These are phyloP conservation scores for Orius laevigatus DNA, from an alignment of 1,140 invertebrate species.

Conservation along the genomic window DNA sequence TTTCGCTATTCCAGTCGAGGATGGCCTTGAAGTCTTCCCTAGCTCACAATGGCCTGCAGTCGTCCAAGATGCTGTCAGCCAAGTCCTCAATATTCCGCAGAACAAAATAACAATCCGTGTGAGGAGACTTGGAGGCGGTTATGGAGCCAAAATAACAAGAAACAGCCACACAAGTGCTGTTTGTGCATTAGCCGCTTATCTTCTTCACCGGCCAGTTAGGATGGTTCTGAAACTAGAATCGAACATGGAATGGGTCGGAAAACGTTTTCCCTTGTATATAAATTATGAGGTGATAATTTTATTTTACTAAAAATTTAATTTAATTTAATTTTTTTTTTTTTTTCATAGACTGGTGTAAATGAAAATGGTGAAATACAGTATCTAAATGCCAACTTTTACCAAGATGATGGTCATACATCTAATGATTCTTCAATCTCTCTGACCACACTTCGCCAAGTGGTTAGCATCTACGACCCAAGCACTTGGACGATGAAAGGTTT, in stretches of 20 bases:
- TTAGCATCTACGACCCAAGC: slow-evolving; percentile 34
- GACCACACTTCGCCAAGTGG: slow-evolving; percentile 29
- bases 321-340: too few species aligned
- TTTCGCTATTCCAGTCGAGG: slow-evolving; percentile 42
- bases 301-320: not conserved
- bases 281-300: slow-evolving; percentile 44
- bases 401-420: slow-evolving; percentile 39
- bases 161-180: slow-evolving; percentile 34
- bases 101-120: slow-evolving; percentile 44
- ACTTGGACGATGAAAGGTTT: slow-evolving; percentile 36
- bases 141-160: slow-evolving; percentile 47
- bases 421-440: slow-evolving; percentile 35
- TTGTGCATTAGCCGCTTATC: slow-evolving; percentile 41
- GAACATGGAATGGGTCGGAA: slow-evolving; percentile 47
- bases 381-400: slow-evolving; percentile 38
- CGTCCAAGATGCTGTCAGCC: slow-evolving; percentile 19
- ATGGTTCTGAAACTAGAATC: slow-evolving; percentile 43
- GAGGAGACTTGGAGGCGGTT: slow-evolving; percentile 50
- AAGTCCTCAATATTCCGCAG: slow-evolving; percentile 21
- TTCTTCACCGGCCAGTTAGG: slow-evolving; percentile 39
- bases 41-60: slow-evolving; percentile 28
- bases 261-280: slow-evolving; percentile 36
- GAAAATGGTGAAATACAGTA: slow-evolving; percentile 46
- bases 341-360: slow-evolving; percentile 39
- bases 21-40: slow-evolving; percentile 45